A percentile compares a stretch with the other conserved stretches of the same genome.
Evolutionary conservation across 2,888 invertebrate genomes (phyloP).

Genomic region (Uloborus plumipes): DNA sequence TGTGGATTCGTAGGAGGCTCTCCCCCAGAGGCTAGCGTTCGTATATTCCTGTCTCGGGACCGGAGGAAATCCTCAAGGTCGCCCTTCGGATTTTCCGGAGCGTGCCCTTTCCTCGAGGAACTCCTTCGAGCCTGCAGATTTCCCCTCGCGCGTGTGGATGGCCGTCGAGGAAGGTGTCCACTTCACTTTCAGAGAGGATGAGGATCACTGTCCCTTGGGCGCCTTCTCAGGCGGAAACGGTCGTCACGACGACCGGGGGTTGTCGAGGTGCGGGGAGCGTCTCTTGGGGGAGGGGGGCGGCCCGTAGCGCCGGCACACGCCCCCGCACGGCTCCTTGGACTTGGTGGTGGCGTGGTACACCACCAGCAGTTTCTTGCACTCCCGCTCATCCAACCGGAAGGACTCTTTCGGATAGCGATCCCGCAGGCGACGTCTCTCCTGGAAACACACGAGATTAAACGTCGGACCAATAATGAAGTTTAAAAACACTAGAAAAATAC

Average conservation of each 20-base stretch:
- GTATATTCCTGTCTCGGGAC: too few relatives aligned
- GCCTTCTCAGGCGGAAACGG: slow-evolving; percentile 32
- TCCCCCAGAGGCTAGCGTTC: too few relatives aligned
- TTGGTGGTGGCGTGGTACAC: slow-evolving; percentile 78
- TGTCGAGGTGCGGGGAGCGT: slow-evolving; percentile 49
- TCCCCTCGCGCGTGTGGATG: too few relatives aligned
- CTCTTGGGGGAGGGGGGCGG: slow-evolving; percentile 60
- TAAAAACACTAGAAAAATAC: too few relatives aligned
- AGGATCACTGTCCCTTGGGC: background rate
- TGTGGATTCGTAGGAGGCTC: too few relatives aligned
- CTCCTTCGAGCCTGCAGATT: too few relatives aligned
- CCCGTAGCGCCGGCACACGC: slow-evolving; percentile 48
- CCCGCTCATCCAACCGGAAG: slow-evolving; percentile 81
- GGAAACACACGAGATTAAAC: slow-evolving; percentile 63
- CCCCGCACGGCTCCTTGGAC: slow-evolving; percentile 46
- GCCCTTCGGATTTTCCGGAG: too few relatives aligned
- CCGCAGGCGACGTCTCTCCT: slow-evolving; percentile 87
- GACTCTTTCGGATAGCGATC: slow-evolving; percentile 86
- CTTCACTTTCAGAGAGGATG: too few relatives aligned
- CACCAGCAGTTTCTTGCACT: slow-evolving; percentile 83
- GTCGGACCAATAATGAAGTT: too few relatives aligned
- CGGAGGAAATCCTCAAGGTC: too few relatives aligned
- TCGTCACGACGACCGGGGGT: slow-evolving; percentile 60
- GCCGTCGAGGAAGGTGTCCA: too few relatives aligned
- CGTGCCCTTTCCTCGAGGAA: too few relatives aligned